Evolutionary conservation across 2,113 vertebrate species (phyloP), one percentile per base, ranked within the genome.

Genomic region (Notothenia coriiceps): DNA sequence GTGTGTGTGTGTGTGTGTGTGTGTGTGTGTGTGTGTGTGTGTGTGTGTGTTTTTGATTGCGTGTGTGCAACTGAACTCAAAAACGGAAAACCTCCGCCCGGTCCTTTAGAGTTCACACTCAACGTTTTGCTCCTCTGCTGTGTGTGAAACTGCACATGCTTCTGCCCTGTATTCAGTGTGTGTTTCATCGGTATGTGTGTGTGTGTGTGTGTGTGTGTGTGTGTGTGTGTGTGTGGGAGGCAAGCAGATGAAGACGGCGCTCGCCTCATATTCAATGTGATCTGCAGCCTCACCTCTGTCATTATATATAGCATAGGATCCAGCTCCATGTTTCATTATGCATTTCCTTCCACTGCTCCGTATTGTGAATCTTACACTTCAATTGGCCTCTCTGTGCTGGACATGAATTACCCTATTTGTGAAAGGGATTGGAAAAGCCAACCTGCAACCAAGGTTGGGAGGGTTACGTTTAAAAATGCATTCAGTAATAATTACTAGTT

Each of bases 221-320:
- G 43, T 57, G 60, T 65, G 77, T 35, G 59, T 60, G 77, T 87
- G 91, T 73, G 88, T 89, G 83, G 87, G 85, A 84, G 88, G 83
- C 63, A 22, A 82, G 71, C 72, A 85, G 88, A 91, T 86, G 88
- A 92, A 88, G 89, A 89, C 55, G 18, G 70, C 74, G 75, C 86
- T 87, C 81, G 74, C 83, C 72, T 90, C 86, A 87, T 84, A 87
- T 91, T 88, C 88, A 68, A 82, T 85, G 84, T 91, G 87, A 92
- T 91, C 81, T 74, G 75, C 60, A 69, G 86, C 77, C 77, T 91
- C 90, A 89, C 89, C 92, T 87, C 84, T 91, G 92, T 92, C 90
- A 89, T 90, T 92, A 88, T 92, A 90, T 92, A 92, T 92, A 91
- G 86, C 85, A 90, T 91, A 89, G 46, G 13, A 83, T 87, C 82